phyloP scores from a whole-genome alignment of 2,797 vertebrate genomes.

The Neoniphon sammara region DNA sequence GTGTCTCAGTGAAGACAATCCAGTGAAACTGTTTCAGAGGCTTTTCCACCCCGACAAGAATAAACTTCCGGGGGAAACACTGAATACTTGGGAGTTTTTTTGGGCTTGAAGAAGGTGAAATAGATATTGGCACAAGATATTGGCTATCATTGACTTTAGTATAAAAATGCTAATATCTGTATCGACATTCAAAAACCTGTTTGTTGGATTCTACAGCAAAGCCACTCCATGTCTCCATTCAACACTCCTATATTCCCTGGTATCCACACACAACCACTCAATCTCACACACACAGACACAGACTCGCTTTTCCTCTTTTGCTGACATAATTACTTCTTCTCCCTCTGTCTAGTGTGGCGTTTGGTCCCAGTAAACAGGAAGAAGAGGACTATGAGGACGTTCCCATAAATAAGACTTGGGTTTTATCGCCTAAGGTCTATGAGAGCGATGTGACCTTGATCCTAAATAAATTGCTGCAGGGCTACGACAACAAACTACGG shows the following conservation, averaged over 20 bases:
- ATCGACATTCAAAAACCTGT: too few species aligned
- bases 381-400: constrained; percentile 96
- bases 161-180: too few species aligned
- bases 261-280: not conserved
- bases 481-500: constrained; percentile 95
- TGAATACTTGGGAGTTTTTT: too few species aligned
- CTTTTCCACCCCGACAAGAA: too few species aligned
- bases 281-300: too few species aligned
- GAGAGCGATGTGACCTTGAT: constrained; percentile 96
- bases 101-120: too few species aligned
- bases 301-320: not conserved
- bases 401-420: constrained; percentile 95
- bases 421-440: constrained; percentile 94
- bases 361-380: constrained; percentile 89
- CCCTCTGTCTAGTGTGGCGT: constrained; percentile 65
- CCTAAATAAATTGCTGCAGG: constrained; percentile 92
- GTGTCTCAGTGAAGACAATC: too few species aligned
- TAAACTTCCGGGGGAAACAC: too few species aligned
- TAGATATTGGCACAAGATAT: too few species aligned
- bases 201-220: too few species aligned
- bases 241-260: not conserved
- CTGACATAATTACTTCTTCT: not conserved
- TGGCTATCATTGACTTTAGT: too few species aligned
- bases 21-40: too few species aligned
- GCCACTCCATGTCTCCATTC: not conserved